Conservation (phyloP, 64 coral and sea anemone genomes). For the Exaiptasia diaphana region DNA sequence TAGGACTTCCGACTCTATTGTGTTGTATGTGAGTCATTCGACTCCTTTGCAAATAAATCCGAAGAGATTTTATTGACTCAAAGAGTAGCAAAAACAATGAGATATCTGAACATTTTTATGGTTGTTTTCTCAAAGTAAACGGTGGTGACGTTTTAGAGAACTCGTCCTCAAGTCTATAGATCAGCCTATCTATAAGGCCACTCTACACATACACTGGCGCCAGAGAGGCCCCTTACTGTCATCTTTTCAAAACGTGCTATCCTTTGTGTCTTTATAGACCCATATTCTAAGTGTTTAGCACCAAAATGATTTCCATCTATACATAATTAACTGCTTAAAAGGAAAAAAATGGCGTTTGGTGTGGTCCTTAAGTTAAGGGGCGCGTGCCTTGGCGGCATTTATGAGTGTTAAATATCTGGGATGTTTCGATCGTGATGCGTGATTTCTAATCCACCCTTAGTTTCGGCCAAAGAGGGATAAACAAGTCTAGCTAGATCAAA, state of each 20-base stretch:
- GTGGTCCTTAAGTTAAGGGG: too few relatives aligned
- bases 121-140: background rate
- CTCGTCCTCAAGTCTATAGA: background rate
- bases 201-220: background rate
- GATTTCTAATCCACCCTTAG: background rate
- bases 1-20: background rate
- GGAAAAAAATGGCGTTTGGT: background rate
- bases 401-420: too few relatives aligned
- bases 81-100: constrained; percentile 8
- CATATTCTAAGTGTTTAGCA: constrained; percentile 63
- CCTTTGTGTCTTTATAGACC: constrained; percentile 61
- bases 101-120: background rate
- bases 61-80: constrained; percentile 5
- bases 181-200: background rate
- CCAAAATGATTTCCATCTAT: constrained; percentile 74
- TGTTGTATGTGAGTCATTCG: background rate
- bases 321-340: constrained; percentile 74
- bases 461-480: background rate
- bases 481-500: background rate
- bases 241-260: constrained; percentile 68
- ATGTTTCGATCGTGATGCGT: background rate
- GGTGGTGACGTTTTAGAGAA: background rate
- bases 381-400: background rate
- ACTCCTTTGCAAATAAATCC: background rate
- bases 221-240: constrained; percentile 11